A percentile compares a stretch with the other conserved stretches of the same genome.
phyloP scores from a whole-genome alignment of 92 coral and sea anemone genomes.

The Epizoanthus illoricatus region DNA sequence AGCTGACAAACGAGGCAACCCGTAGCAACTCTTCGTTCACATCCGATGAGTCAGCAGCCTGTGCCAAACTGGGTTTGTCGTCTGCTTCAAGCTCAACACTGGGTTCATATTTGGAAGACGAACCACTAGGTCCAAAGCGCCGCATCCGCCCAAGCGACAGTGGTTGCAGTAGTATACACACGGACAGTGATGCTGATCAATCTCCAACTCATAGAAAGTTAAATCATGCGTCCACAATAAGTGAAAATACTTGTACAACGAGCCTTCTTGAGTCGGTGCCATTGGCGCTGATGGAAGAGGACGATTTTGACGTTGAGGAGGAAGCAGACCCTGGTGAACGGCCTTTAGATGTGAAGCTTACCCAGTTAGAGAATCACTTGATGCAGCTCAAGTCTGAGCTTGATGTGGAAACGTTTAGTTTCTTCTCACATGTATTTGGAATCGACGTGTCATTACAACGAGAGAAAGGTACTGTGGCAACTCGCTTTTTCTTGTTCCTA shows the following conservation, averaged over 20 bases:
- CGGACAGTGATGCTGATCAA: conserved; percentile 62
- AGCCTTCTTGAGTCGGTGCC: conserved; percentile 60
- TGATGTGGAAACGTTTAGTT: conserved; percentile 72
- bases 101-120: conserved; percentile 81
- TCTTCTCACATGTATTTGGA: conserved; percentile 78
- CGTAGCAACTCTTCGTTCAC: conserved; percentile 16
- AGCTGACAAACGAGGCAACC: conserved; percentile 29
- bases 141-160: conserved; percentile 77
- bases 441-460: conserved; percentile 57
- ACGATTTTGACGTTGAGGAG: conserved; percentile 57
- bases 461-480: conserved; percentile 50
- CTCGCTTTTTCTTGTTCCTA: neutral
- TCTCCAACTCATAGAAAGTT: conserved; percentile 50
- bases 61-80: conserved; percentile 10
- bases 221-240: conserved; percentile 43
- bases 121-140: conserved; percentile 71
- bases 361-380: conserved; percentile 68
- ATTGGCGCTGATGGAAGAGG: conserved; percentile 68
- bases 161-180: conserved; percentile 82
- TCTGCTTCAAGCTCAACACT: conserved; percentile 73
- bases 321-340: conserved; percentile 38
- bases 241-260: conserved; percentile 28
- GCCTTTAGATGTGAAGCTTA: conserved; percentile 69
- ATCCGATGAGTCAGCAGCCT: conserved; percentile 10
- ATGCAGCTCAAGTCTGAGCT: conserved; percentile 68